Evolutionary conservation across 2,888 invertebrate genomes (phyloP).

Genomic region (Chrysodeixis includens): DNA sequence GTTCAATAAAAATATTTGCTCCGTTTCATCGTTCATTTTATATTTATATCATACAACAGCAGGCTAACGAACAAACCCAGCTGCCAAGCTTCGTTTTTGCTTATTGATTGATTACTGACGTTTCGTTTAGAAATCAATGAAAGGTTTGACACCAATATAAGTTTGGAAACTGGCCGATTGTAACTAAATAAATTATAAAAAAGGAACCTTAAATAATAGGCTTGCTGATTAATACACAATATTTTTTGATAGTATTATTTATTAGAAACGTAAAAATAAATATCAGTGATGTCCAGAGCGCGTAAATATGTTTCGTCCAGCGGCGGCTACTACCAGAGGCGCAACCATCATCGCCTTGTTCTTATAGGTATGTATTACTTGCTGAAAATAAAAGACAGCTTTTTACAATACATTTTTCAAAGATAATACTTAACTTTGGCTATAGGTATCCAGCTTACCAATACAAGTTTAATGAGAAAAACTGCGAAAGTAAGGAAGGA

Average conservation of each 20-base stretch:
- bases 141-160: background rate
- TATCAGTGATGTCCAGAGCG: constrained; percentile 19
- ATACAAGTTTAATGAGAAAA: constrained; percentile 94
- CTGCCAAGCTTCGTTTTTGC: background rate
- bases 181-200: too few species aligned
- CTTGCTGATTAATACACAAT: too few species aligned
- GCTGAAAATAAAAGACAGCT: constrained; percentile 81
- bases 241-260: background rate
- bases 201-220: too few species aligned
- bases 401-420: background rate
- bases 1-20: constrained; percentile 66
- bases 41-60: background rate
- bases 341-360: constrained; percentile 88
- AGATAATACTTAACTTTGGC: background rate
- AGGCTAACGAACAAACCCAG: background rate
- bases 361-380: constrained; percentile 91
- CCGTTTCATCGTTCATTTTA: constrained; percentile 68
- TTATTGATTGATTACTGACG: background rate
- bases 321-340: constrained; percentile 81
- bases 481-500: constrained; percentile 96
- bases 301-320: constrained; percentile 68
- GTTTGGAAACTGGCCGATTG: too few species aligned
- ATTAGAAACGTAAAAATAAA: background rate
- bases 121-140: constrained; percentile 2
- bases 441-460: constrained; percentile 90